Evolutionary conservation across 1,140 invertebrate genomes (phyloP).

Genomic region (Drosophila sechellia): DNA sequence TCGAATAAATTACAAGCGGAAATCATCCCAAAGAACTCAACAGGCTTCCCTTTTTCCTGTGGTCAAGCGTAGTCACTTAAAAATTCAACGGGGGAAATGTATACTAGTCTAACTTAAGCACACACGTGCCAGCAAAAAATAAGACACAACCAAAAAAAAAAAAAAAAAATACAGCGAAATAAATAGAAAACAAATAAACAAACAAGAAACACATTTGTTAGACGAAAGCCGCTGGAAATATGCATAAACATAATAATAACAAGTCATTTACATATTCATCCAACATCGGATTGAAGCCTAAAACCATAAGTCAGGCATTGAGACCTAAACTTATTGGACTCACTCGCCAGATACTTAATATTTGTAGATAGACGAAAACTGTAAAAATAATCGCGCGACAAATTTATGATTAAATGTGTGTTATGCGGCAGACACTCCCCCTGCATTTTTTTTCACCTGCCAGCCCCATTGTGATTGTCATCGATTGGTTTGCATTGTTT

Average conservation of each 20-base stretch:
- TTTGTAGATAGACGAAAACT: constrained; percentile 67
- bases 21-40: constrained; percentile 72
- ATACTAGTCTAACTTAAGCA: constrained; percentile 38
- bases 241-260: constrained; percentile 82
- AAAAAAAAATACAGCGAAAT: constrained; percentile 5
- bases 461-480: constrained; percentile 47
- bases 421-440: constrained; percentile 5
- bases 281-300: constrained; percentile 59
- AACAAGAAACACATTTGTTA: constrained; percentile 48
- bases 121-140: constrained; percentile 67
- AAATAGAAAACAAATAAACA: constrained; percentile 51
- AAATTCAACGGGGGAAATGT: constrained; percentile 1
- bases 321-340: constrained; percentile 30
- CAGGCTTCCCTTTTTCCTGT: constrained; percentile 83
- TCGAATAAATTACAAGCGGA: constrained; percentile 76
- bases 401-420: constrained; percentile 76
- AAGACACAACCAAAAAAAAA: constrained; percentile 1
- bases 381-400: constrained; percentile 79
- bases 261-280: constrained; percentile 78
- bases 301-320: constrained; percentile 70
- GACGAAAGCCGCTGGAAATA: constrained; percentile 57
- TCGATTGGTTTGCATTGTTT: constrained; percentile 53
- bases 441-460: constrained; percentile 32
- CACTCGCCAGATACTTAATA: constrained; percentile 52
- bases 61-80: constrained; percentile 40